These are phyloP conservation scores for Archilochus colubris DNA, from an alignment of 2,113 vertebrate species.

Conservation along the genomic window DNA sequence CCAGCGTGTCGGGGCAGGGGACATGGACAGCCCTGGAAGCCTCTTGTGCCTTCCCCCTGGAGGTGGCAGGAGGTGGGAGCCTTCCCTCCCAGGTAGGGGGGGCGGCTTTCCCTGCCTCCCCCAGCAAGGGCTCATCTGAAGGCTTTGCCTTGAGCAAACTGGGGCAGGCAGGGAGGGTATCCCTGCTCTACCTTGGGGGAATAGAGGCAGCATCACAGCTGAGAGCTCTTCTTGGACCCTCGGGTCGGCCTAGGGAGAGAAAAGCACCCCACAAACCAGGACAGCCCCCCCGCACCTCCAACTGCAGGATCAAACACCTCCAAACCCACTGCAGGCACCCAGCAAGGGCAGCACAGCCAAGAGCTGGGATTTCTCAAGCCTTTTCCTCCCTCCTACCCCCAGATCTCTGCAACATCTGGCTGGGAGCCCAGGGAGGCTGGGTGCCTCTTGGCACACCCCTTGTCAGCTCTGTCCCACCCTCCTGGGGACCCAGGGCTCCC, in stretches of 20 bases:
- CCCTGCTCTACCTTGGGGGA: background rate
- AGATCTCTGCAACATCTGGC: background rate
- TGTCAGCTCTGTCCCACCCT: background rate
- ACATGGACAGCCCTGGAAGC: rapidly evolving
- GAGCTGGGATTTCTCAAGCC: background rate
- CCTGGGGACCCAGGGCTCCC: rapidly evolving
- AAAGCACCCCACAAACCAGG: background rate
- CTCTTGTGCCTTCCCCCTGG: background rate
- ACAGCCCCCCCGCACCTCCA: too few relatives aligned
- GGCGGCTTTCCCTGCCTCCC: background rate
- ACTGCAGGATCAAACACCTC: rapidly evolving
- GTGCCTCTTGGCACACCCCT: background rate
- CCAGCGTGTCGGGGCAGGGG: background rate
- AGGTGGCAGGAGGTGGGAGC: background rate
- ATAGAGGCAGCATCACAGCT: rapidly evolving
- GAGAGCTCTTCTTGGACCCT: background rate
- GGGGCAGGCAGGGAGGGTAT: background rate
- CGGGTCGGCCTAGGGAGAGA: rapidly evolving
- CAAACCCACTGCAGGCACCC: background rate
- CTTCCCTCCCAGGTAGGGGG: background rate
- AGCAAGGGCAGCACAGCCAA: background rate
- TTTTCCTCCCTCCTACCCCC: background rate
- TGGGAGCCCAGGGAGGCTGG: background rate
- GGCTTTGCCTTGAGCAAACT: background rate
- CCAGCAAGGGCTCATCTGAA: background rate